phyloP scores from a whole-genome alignment of 2,888 invertebrate genomes.

The Leucoptera coffeella region DNA sequence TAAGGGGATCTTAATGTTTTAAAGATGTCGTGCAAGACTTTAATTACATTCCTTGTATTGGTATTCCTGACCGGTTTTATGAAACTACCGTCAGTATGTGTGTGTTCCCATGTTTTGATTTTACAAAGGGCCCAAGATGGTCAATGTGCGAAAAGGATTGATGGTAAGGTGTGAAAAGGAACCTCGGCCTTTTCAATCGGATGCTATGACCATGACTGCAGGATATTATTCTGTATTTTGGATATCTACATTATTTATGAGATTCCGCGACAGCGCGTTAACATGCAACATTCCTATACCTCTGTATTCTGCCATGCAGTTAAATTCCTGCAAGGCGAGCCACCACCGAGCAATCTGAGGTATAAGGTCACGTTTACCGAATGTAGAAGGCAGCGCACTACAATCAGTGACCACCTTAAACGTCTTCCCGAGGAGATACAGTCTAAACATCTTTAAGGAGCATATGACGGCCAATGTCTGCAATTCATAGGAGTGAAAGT shows the following conservation, averaged over 20 bases:
- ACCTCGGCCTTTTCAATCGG: conserved; percentile 18
- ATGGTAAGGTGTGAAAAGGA: conserved; percentile 22
- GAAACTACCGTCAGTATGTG: conserved; percentile 15
- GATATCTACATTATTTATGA: no score
- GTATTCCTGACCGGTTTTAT: conserved; percentile 13
- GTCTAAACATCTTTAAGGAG: conserved; percentile 3
- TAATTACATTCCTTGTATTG: conserved; percentile 11
- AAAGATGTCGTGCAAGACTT: conserved; percentile 11
- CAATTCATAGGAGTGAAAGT: conserved; percentile 9
- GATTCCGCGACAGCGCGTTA: conserved; percentile 6
- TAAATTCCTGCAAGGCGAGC: conserved; percentile 4
- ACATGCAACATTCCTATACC: conserved; percentile 4
- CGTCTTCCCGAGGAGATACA: conserved; percentile 3
- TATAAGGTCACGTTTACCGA: conserved; percentile 5
- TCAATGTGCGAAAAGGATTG: no score
- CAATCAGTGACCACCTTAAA: conserved; percentile 7
- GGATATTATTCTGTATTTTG: no score
- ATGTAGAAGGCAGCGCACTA: conserved; percentile 7
- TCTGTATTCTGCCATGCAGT: conserved; percentile 4
- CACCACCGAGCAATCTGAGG: conserved; percentile 6
- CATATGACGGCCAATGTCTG: conserved; percentile 9
- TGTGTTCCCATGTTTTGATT: conserved; percentile 12
- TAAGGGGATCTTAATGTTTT: conserved; percentile 6
- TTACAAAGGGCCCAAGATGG: conserved; percentile 21
- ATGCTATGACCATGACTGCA: conserved; percentile 8